These are phyloP conservation scores for Saccostrea echinata DNA, from an alignment of 1,140 invertebrate species.

Conservation along the genomic window DNA sequence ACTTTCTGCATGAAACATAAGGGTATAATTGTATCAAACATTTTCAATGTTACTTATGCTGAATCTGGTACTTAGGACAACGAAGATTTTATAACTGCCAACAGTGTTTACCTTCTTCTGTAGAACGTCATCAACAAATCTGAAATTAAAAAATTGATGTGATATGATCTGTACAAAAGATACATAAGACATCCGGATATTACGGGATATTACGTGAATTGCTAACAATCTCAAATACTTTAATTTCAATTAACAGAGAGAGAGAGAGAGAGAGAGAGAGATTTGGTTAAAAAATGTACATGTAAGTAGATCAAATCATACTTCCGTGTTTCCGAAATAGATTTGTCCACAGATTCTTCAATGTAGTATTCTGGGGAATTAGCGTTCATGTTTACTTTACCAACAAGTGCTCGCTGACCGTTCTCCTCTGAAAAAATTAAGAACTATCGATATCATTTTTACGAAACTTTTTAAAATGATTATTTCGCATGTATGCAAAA, in stretches of 20 bases:
- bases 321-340: constrained; percentile 57
- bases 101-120: constrained; percentile 3
- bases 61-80: too few species aligned
- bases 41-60: too few species aligned
- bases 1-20: too few species aligned
- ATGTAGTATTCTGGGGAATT: constrained; percentile 83
- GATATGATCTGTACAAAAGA: too few species aligned
- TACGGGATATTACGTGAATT: too few species aligned
- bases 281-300: neutral
- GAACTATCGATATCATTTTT: too few species aligned
- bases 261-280: neutral
- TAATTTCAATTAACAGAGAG: too few species aligned
- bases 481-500: too few species aligned
- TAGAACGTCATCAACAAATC: constrained; percentile 24
- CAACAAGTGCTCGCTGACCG: constrained; percentile 92
- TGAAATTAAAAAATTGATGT: neutral
- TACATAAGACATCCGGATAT: too few species aligned
- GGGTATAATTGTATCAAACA: too few species aligned
- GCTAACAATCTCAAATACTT: too few species aligned
- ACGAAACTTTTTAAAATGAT: too few species aligned
- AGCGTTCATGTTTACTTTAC: constrained; percentile 93
- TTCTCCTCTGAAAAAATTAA: constrained; percentile 63
- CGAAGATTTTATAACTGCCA: neutral
- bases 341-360: constrained; percentile 84
- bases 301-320: neutral